A percentile compares a stretch with the other conserved stretches of the same genome.
These are phyloP conservation scores for Charaxes varanes DNA, from an alignment of 1,140 invertebrate genomes.

Conservation along the genomic window DNA sequence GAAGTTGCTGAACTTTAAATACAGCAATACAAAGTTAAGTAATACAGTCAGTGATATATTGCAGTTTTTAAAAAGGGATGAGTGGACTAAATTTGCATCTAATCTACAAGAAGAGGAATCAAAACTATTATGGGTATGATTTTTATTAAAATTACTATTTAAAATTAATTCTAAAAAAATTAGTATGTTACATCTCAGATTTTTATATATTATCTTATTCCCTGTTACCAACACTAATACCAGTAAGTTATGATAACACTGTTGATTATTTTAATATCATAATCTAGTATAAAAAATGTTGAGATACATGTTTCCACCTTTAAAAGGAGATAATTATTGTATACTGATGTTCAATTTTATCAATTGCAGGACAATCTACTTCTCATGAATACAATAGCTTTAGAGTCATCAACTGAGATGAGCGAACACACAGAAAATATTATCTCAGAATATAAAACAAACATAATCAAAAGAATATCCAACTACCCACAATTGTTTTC, in stretches of 20 bases:
- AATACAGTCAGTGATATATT: conserved; percentile 20
- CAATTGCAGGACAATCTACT: conserved; percentile 50
- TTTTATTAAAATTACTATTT: too few species aligned
- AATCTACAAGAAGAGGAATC: conserved; percentile 33
- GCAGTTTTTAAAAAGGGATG: conserved; percentile 36
- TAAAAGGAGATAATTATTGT: too few species aligned
- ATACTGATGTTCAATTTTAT: conserved; percentile 4
- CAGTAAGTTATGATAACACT: too few species aligned
- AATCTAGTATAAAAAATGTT: background rate
- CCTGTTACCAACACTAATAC: too few species aligned
- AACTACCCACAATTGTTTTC: conserved; percentile 21
- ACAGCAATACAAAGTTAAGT: conserved; percentile 47
- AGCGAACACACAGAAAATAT: conserved; percentile 17
- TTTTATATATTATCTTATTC: too few species aligned
- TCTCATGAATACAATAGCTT: conserved; percentile 39
- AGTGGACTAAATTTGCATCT: conserved; percentile 36
- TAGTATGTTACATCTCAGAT: too few species aligned
- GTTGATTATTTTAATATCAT: conserved; percentile 2
- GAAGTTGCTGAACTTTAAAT: conserved; percentile 56
- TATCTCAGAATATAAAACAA: conserved; percentile 29
- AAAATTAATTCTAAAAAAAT: too few species aligned
- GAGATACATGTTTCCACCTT: too few species aligned
- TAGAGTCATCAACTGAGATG: conserved; percentile 25
- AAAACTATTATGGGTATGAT: conserved; percentile 44
- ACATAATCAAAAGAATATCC: conserved; percentile 41